phyloP scores from a whole-genome alignment of 2,113 vertebrate genomes.

The Dromiciops gliroides region DNA sequence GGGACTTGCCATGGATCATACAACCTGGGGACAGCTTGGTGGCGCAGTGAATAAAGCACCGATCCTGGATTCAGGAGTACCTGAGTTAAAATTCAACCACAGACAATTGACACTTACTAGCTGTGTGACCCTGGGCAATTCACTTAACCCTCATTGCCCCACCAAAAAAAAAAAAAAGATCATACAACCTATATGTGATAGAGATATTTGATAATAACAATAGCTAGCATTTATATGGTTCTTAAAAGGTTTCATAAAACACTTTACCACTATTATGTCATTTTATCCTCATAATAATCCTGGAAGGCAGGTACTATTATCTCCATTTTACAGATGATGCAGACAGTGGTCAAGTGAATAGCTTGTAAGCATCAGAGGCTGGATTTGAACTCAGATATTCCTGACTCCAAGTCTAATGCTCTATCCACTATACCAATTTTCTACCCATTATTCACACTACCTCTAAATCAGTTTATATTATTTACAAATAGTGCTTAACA shows the following conservation, averaged over 20 bases:
- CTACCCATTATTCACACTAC: neutral
- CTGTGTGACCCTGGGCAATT: too few species aligned
- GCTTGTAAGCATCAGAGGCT: neutral
- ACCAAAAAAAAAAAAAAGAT: too few species aligned
- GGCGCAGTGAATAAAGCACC: too few species aligned
- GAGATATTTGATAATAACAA: neutral
- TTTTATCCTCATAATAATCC: neutral
- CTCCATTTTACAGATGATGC: neutral
- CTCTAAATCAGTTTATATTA: neutral
- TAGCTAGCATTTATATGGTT: neutral
- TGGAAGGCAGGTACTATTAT: neutral
- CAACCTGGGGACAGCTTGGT: too few species aligned
- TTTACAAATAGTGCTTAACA: neutral
- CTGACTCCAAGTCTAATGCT: neutral
- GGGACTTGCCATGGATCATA: neutral
- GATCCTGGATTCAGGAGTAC: too few species aligned
- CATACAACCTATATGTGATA: neutral
- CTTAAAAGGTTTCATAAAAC: neutral
- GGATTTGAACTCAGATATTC: neutral
- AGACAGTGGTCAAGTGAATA: neutral
- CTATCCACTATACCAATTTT: neutral
- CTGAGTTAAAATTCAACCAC: too few species aligned
- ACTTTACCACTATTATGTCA: neutral
- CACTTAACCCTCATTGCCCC: too few species aligned
- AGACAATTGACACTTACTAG: too few species aligned